Conservation (phyloP, 2,797 vertebrate species). For the Podarcis lilfordi region DNA sequence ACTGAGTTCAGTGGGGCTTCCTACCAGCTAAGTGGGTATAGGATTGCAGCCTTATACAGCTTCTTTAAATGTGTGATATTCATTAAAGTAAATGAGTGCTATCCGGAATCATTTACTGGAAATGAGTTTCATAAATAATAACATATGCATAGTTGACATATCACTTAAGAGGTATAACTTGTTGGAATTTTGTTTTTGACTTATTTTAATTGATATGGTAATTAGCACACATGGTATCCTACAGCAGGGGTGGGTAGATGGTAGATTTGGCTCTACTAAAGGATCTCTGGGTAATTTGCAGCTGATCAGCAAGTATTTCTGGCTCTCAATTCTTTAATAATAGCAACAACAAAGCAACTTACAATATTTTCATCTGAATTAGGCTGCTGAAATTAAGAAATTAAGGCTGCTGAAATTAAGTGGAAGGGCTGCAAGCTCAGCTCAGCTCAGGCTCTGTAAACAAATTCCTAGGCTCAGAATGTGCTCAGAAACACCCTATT, state of each 20-base stretch:
- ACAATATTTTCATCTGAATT: too few relatives aligned
- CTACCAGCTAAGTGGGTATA: too few relatives aligned
- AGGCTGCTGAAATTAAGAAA: too few relatives aligned
- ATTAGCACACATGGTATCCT: background rate
- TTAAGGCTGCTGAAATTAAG: too few relatives aligned
- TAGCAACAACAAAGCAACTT: background rate
- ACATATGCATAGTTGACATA: background rate
- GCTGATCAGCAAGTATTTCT: background rate
- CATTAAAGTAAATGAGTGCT: background rate
- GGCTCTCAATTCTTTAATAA: background rate
- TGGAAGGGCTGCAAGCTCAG: too few relatives aligned
- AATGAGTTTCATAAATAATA: too few relatives aligned
- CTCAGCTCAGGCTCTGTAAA: too few relatives aligned
- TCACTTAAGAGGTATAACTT: background rate
- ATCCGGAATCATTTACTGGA: background rate
- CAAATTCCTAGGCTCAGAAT: too few relatives aligned
- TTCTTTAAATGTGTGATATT: background rate
- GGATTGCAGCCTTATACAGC: too few relatives aligned
- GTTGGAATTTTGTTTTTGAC: background rate
- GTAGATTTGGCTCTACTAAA: conserved; percentile 11
- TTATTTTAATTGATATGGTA: background rate
- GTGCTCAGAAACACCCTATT: too few relatives aligned
- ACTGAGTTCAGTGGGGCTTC: too few relatives aligned
- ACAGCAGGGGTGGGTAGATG: background rate
- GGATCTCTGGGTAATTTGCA: too few relatives aligned